Evolutionary conservation across 2,888 invertebrate species (phyloP).

Genomic region (Aphidoletes aphidimyza): DNA sequence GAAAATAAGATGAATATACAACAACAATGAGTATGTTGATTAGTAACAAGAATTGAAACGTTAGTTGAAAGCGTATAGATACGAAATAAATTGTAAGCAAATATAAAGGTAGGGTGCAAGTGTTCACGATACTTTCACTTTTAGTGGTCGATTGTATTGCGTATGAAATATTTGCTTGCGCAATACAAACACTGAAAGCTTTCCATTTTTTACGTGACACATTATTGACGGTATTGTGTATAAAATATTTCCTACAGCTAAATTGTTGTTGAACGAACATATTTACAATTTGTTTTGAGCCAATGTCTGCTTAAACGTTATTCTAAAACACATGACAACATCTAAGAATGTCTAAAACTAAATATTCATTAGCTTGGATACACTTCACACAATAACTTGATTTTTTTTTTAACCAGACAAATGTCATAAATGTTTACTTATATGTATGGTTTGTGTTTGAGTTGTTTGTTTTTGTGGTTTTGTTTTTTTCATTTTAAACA

Average conservation of each 20-base stretch:
- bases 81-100: slow-evolving; percentile 14
- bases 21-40: neutral
- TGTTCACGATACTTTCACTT: neutral
- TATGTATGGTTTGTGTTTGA: too few relatives aligned
- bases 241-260: neutral
- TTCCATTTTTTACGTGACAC: neutral
- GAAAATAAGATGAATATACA: neutral
- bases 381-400: neutral
- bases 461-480: neutral
- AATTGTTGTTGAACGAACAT: neutral
- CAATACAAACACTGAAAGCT: neutral
- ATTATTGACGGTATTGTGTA: neutral
- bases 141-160: too few relatives aligned
- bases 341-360: neutral
- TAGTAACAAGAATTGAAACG: slow-evolving; percentile 1
- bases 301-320: neutral
- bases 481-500: neutral
- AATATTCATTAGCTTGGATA: neutral
- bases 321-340: neutral
- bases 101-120: neutral
- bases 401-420: neutral
- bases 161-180: too few relatives aligned
- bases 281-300: neutral
- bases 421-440: neutral
- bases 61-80: slow-evolving; percentile 10